These are phyloP conservation scores for Lucilia sericata DNA, from an alignment of 1,140 invertebrate genomes.

Conservation along the genomic window DNA sequence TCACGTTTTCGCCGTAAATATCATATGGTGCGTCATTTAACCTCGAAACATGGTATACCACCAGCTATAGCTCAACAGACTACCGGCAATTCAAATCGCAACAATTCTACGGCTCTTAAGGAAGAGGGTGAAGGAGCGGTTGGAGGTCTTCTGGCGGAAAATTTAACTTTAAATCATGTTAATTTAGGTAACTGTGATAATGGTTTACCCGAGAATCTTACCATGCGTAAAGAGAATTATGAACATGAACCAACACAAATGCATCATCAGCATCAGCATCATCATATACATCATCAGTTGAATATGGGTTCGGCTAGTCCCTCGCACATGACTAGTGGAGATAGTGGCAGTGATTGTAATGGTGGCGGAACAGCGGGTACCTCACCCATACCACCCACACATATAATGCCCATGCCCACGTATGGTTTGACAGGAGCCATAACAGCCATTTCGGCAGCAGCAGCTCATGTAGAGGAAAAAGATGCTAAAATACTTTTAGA, in stretches of 20 bases:
- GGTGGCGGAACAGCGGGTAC: slow-evolving; percentile 34
- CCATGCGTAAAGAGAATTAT: slow-evolving; percentile 61
- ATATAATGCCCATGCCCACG: slow-evolving; percentile 56
- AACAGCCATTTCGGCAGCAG: slow-evolving; percentile 63
- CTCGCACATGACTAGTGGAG: slow-evolving; percentile 29
- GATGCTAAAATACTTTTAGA: slow-evolving; percentile 31
- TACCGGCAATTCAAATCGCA: slow-evolving; percentile 54
- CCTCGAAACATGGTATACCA: slow-evolving; percentile 68
- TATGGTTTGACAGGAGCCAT: slow-evolving; percentile 65
- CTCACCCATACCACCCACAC: slow-evolving; percentile 56
- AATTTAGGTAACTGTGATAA: slow-evolving; percentile 53
- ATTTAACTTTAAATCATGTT: slow-evolving; percentile 7
- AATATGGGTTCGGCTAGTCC: not conserved
- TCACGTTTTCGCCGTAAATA: slow-evolving; percentile 74
- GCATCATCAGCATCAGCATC: not conserved
- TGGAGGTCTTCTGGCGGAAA: slow-evolving; percentile 5
- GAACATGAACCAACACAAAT: slow-evolving; percentile 50
- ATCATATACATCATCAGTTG: not conserved
- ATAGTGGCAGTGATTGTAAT: slow-evolving; percentile 36
- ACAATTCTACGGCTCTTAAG: not conserved
- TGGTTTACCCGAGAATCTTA: slow-evolving; percentile 63
- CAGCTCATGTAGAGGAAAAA: slow-evolving; percentile 57
- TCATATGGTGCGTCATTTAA: slow-evolving; percentile 72
- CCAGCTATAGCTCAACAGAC: slow-evolving; percentile 62
- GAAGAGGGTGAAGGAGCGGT: not conserved